Base-by-base conservation (phyloP, 2,888 invertebrate species). In the Sussaba pulchella region DNA sequence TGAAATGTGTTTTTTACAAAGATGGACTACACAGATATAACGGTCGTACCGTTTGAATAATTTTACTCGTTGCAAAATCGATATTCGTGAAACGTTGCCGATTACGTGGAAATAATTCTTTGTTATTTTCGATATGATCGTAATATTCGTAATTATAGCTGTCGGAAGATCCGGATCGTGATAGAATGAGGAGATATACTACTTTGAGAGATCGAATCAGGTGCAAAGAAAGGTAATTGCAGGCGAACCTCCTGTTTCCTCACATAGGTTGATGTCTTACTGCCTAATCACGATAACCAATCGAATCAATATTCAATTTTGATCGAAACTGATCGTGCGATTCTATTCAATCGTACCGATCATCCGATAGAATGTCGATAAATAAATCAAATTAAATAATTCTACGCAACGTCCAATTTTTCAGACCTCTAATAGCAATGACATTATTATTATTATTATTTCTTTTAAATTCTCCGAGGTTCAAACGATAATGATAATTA, bases 171-270 rank as follows among this genome's bases (percentile, higher is more conserved):
- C 63, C 26, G 26, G 63, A 64, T n/a, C 24, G 26, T 45, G 24
- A 64, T n/a, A 24, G 8, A 45, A 26, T 26, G 14, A 26, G 26
- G 14, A 45, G 45, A 45, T 26, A 26, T 64, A 21, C 41, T 12
- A 41, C 61, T 61, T 43, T 61, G 61, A 61, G 21, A 12, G 41
- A 61, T 43, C 17, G 21, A 61, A 19, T 41, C 41, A 41, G 61
- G 61, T 45, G 14, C 45, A 24, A 63, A 45, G 4, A 54, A 12
- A 14, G 21, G 10, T 45, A 24, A 45, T 12, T 12, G 14, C 47
- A 10, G 47, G 52, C 26, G 24, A 54, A 52, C 2, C 52, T 14
- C 26, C 52, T 26, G n/a, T 12, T 26, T 1, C 5, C 52, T 14
- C 26, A 54, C 52, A 26, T 54, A 54, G 52, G n/a, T 26, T 54